A percentile compares a stretch with the other conserved stretches of the same genome.
Evolutionary conservation across 2,113 vertebrate species (phyloP).

Genomic region (Psophia crepitans): DNA sequence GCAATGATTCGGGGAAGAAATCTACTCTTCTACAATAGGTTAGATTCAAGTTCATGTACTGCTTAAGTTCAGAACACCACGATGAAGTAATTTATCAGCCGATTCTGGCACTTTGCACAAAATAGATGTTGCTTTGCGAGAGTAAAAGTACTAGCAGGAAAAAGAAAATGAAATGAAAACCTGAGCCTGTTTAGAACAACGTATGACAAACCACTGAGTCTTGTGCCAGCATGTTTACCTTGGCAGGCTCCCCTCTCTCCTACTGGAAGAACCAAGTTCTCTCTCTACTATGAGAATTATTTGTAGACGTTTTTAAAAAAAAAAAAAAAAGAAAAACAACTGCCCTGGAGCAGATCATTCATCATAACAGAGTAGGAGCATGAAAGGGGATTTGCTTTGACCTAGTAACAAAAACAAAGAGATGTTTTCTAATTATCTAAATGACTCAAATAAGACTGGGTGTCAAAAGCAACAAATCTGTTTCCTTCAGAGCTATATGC

Average conservation of each 20-base stretch:
- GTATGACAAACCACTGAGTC: neutral
- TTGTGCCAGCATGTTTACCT: conserved; percentile 21
- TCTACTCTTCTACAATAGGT: neutral
- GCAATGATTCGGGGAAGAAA: neutral
- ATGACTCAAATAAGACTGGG: conserved; percentile 12
- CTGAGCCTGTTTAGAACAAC: neutral
- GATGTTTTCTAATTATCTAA: conserved; percentile 21
- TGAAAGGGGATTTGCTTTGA: conserved; percentile 46
- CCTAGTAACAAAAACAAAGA: conserved; percentile 49
- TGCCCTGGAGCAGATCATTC: neutral
- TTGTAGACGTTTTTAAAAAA: neutral
- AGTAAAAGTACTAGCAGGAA: neutral
- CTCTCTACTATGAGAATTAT: neutral
- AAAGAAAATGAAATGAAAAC: conserved; percentile 28
- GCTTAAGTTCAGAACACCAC: neutral
- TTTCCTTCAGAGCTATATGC: neutral
- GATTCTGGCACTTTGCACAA: neutral
- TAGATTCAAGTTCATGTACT: neutral
- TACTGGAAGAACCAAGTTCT: neutral
- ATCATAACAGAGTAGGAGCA: neutral
- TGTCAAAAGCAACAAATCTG: conserved; percentile 33
- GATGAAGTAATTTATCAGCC: neutral
- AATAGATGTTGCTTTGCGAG: neutral
- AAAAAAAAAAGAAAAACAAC: neutral
- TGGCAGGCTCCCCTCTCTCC: neutral